Evolutionary conservation across 2,888 invertebrate species (phyloP).

Genomic region (Plagiodera versicolora): DNA sequence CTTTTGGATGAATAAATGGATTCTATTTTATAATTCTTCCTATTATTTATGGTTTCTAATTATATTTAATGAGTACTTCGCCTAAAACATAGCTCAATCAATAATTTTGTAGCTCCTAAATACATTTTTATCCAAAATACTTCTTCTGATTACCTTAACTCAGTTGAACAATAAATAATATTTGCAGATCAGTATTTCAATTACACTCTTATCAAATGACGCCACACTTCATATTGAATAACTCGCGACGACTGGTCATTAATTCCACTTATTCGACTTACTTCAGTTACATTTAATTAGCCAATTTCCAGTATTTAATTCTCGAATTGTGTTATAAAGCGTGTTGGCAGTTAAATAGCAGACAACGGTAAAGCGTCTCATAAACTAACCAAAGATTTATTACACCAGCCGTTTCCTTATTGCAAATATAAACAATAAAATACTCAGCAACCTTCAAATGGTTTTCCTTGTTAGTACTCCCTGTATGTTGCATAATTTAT

Average conservation of each 20-base stretch:
- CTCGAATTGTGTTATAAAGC: neutral
- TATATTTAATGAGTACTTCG: no score
- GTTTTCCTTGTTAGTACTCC: slow-evolving; percentile 22
- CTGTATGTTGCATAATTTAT: slow-evolving; percentile 26
- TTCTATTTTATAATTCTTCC: no score
- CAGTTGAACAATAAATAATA: no score
- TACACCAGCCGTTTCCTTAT: slow-evolving; percentile 20
- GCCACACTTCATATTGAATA: no score
- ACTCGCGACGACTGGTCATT: neutral
- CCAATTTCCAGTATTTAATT: neutral
- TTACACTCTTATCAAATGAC: no score
- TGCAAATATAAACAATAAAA: slow-evolving; percentile 25
- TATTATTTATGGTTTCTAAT: no score
- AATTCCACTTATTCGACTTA: neutral
- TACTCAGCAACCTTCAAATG: slow-evolving; percentile 23
- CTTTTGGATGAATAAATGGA: no score
- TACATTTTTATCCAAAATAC: no score
- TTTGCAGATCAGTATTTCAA: no score
- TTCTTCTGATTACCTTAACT: no score
- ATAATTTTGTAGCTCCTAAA: no score
- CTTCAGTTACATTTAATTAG: neutral
- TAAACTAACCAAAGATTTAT: slow-evolving; percentile 12
- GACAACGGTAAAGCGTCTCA: slow-evolving; percentile 4
- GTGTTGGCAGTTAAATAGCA: neutral
- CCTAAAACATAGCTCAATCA: no score